A percentile compares a stretch with the other conserved stretches of the same genome.
phyloP scores from a whole-genome alignment of 2,797 vertebrate genomes.

The Crenichthys baileyi region DNA sequence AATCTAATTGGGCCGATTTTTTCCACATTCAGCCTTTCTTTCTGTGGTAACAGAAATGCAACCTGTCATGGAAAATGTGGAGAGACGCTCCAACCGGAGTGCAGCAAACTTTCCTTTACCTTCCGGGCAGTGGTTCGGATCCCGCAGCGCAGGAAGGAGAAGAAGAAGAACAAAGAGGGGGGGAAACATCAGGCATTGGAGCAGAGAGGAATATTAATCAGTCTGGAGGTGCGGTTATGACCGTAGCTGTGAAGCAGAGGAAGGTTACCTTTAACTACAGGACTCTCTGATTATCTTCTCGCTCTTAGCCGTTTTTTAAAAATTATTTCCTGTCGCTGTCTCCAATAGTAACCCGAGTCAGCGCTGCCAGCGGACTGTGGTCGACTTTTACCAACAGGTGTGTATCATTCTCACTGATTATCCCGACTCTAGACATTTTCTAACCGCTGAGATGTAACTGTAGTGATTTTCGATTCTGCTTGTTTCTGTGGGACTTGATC shows the following conservation, averaged over 20 bases:
- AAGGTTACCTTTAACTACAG: background rate
- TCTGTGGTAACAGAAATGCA: conserved; percentile 48
- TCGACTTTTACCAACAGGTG: conserved; percentile 54
- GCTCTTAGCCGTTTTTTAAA: background rate
- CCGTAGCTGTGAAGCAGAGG: background rate
- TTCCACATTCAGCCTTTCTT: conserved; percentile 41
- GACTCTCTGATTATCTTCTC: background rate
- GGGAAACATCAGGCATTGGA: background rate
- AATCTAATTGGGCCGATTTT: background rate
- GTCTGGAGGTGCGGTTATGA: background rate
- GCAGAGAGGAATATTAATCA: background rate
- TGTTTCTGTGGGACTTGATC: too few species aligned
- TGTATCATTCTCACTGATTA: background rate
- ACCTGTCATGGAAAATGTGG: conserved; percentile 71
- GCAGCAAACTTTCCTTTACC: conserved; percentile 62
- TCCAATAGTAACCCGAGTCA: background rate
- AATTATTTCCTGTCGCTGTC: conserved; percentile 3
- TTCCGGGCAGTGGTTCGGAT: conserved; percentile 62
- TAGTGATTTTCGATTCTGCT: background rate
- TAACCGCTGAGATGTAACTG: rapidly evolving
- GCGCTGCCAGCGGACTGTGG: background rate
- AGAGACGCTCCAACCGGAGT: conserved; percentile 34
- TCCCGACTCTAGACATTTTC: rapidly evolving
- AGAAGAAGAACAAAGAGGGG: conserved; percentile 5
- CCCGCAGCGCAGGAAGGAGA: conserved; percentile 25